These are phyloP conservation scores for Lamellibrachia luymesi DNA, from an alignment of 1,140 invertebrate genomes.

Conservation along the genomic window DNA sequence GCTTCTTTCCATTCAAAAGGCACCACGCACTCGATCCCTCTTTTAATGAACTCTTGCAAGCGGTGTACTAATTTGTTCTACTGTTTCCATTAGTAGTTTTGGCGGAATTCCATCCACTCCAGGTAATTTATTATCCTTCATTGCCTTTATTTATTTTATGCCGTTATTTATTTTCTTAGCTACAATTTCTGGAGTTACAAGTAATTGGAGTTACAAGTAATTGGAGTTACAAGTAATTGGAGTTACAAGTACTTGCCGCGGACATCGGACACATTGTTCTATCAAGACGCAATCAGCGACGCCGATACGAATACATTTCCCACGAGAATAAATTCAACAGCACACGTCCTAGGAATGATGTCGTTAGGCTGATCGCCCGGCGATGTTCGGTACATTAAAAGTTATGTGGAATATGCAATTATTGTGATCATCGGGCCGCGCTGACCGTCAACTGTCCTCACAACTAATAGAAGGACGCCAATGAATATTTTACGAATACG, in stretches of 20 bases:
- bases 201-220: background rate
- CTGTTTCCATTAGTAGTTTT: too few relatives aligned
- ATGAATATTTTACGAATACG: background rate
- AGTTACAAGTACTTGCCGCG: background rate
- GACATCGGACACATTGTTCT: background rate
- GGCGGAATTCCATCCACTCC: too few relatives aligned
- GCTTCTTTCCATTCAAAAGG: too few relatives aligned
- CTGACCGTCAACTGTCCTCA: background rate
- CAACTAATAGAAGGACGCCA: background rate
- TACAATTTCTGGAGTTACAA: too few relatives aligned
- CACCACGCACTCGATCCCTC: too few relatives aligned
- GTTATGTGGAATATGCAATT: background rate
- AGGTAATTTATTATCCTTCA: too few relatives aligned
- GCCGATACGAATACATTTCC: background rate
- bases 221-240: background rate
- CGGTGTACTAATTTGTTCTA: too few relatives aligned
- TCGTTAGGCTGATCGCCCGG: background rate
- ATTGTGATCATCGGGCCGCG: background rate
- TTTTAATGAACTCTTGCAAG: too few relatives aligned
- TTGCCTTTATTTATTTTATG: too few relatives aligned
- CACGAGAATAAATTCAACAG: background rate
- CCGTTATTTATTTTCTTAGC: too few relatives aligned
- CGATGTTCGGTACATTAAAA: background rate
- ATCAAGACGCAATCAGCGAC: background rate
- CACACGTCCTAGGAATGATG: background rate